phyloP scores from a whole-genome alignment of 1,140 invertebrate species.

The Leptopilina clavipes region DNA sequence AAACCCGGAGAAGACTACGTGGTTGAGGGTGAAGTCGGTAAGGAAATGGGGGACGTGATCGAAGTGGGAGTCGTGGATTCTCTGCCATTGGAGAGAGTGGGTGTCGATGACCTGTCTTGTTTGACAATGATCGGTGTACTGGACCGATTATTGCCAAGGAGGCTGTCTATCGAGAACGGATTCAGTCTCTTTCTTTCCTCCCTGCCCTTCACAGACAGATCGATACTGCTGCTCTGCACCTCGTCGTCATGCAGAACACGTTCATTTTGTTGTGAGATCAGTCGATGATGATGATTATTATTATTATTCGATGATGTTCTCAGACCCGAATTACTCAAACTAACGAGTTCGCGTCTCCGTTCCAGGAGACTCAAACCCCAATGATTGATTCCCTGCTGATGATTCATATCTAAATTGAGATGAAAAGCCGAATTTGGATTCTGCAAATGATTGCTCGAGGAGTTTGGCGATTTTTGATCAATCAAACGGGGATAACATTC shows the following conservation, averaged over 20 bases:
- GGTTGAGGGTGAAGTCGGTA: conserved; percentile 69
- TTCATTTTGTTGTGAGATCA: conserved; percentile 46
- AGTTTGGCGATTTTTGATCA: conserved; percentile 40
- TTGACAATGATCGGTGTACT: conserved; percentile 55
- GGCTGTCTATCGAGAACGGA: conserved; percentile 90
- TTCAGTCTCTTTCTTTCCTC: conserved; percentile 80
- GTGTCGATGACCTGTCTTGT: conserved; percentile 59
- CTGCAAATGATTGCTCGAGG: conserved; percentile 43
- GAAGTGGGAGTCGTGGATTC: conserved; percentile 63
- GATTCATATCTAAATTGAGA: conserved; percentile 65
- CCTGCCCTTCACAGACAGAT: conserved; percentile 73
- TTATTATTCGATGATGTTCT: conserved; percentile 57
- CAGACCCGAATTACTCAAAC: conserved; percentile 61
- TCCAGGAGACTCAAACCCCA: conserved; percentile 71
- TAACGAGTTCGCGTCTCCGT: conserved; percentile 67
- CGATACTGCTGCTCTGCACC: conserved; percentile 71
- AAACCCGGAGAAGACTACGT: conserved; percentile 68
- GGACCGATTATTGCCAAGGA: conserved; percentile 82
- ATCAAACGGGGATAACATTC: conserved; percentile 64
- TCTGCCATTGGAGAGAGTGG: conserved; percentile 62
- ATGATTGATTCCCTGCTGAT: conserved; percentile 71
- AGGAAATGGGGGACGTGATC: conserved; percentile 62
- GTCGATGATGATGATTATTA: conserved; percentile 43
- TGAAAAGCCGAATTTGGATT: conserved; percentile 54
- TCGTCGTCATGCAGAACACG: conserved; percentile 71